These are phyloP conservation scores for Oncorhynchus gorbuscha DNA, from an alignment of 2,113 vertebrate genomes.

Conservation along the genomic window DNA sequence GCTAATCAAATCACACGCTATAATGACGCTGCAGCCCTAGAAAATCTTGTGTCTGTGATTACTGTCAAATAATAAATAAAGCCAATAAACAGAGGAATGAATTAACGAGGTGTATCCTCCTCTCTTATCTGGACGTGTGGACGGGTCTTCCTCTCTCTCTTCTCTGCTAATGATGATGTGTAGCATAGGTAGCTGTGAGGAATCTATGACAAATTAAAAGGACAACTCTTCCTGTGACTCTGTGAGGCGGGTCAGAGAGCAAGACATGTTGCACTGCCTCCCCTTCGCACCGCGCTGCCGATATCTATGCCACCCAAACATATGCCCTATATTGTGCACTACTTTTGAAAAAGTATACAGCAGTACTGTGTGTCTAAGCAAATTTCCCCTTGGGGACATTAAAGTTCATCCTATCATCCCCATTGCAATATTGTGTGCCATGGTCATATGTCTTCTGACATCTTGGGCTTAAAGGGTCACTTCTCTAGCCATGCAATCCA, in stretches of 20 bases:
- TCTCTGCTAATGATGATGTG: conserved; percentile 70
- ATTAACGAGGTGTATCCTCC: conserved; percentile 72
- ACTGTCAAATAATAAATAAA: conserved; percentile 31
- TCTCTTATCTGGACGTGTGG: conserved; percentile 55
- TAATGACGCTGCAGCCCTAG: conserved; percentile 27
- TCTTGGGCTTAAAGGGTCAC: background rate
- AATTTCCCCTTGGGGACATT: no score
- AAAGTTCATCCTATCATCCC: no score
- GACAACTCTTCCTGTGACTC: conserved; percentile 60
- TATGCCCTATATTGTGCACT: no score
- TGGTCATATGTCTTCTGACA: no score
- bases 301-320: no score
- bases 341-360: no score
- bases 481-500: background rate
- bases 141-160: conserved; percentile 54
- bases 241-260: conserved; percentile 51
- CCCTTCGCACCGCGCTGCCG: no score
- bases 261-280: background rate
- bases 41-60: conserved; percentile 32
- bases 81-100: conserved; percentile 55
- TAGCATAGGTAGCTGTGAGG: conserved; percentile 73
- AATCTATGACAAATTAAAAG: conserved; percentile 71
- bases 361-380: no score
- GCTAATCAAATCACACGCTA: conserved; percentile 14
- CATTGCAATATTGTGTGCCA: no score